Evolutionary conservation across 2,797 vertebrate genomes (phyloP).

Genomic region (Squalus acanthias): DNA sequence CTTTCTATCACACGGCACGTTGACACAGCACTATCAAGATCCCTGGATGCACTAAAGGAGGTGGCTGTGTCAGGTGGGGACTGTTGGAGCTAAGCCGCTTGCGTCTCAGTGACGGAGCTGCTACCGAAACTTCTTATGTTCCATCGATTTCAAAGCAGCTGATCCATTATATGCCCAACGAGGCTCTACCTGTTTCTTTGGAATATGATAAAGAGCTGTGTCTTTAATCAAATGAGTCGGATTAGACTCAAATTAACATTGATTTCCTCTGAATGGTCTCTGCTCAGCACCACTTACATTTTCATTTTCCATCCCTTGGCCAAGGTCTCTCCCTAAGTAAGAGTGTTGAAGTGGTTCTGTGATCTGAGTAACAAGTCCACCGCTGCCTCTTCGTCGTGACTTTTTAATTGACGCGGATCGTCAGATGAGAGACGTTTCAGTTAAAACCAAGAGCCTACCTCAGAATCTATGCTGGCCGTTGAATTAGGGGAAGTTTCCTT

Average conservation of each 20-base stretch:
- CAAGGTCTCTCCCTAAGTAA: neutral
- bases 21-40: neutral
- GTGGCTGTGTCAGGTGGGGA: neutral
- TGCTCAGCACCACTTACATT: neutral
- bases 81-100: neutral
- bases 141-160: neutral
- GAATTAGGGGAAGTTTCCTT: neutral
- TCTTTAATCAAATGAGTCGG: neutral
- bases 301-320: neutral
- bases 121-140: neutral
- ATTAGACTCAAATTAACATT: slow-evolving; percentile 36
- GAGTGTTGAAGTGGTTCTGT: neutral
- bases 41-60: neutral
- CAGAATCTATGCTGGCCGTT: neutral
- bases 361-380: neutral
- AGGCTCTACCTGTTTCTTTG: neutral
- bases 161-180: neutral
- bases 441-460: neutral
- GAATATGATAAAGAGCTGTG: neutral
- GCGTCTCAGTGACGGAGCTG: neutral
- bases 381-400: neutral
- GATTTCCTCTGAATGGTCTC: slow-evolving; percentile 4
- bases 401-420: neutral
- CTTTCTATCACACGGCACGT: neutral
- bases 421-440: neutral